phyloP scores from a whole-genome alignment of 1,140 invertebrate species.

The Eurosta solidaginis region DNA sequence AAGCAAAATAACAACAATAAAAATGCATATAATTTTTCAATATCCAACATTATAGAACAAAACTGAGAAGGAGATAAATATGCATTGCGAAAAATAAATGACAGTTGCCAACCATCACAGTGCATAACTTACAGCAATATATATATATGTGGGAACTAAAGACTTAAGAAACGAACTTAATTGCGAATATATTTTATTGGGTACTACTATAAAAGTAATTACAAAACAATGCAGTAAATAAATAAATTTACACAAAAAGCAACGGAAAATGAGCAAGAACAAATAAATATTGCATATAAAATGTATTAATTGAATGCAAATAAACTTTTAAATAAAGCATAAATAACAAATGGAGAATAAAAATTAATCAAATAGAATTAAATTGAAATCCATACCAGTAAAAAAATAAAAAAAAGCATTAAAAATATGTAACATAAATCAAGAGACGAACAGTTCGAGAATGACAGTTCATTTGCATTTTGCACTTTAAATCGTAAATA shows the following conservation, averaged over 20 bases:
- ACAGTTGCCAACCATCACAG: no score
- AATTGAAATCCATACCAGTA: no score
- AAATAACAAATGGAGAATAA: not conserved
- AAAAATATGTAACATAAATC: slow-evolving; percentile 14
- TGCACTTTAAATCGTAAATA: no score
- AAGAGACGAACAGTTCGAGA: not conserved
- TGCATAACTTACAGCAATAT: no score
- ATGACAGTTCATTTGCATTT: not conserved
- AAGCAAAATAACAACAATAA: no score
- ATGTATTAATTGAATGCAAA: not conserved
- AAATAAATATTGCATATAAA: slow-evolving; percentile 21
- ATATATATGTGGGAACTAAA: slow-evolving; percentile 21
- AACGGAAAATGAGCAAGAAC: not conserved
- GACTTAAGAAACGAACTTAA: slow-evolving; percentile 1
- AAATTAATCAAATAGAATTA: not conserved
- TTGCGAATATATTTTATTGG: not conserved
- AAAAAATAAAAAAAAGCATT: no score
- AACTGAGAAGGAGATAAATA: no score
- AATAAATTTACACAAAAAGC: not conserved
- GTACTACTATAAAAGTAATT: slow-evolving; percentile 14
- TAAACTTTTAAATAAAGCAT: no score
- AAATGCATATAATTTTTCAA: no score
- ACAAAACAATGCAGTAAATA: not conserved
- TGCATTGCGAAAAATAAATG: no score
- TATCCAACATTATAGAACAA: no score